Evolutionary conservation across 2,888 invertebrate genomes (phyloP).

Genomic region (Melipona beecheii): DNA sequence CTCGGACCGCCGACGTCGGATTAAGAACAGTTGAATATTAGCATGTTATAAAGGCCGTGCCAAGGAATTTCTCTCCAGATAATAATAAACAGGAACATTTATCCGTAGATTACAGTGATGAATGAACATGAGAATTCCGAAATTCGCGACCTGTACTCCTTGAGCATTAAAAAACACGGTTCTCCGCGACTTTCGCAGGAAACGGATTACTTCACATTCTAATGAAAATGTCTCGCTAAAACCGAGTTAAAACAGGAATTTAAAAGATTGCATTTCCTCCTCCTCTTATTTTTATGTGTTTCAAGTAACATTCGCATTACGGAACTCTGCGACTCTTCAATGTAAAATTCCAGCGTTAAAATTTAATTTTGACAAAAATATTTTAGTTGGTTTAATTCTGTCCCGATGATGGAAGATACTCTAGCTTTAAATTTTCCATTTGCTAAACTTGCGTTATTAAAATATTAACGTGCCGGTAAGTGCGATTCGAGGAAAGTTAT

Average conservation of each 20-base stretch:
- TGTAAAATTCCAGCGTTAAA: background rate
- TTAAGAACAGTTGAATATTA: slow-evolving; percentile 37
- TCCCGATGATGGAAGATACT: background rate
- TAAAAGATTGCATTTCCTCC: background rate
- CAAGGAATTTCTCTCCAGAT: background rate
- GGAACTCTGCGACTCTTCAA: background rate
- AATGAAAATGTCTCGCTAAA: slow-evolving; percentile 14
- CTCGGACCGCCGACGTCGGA: slow-evolving; percentile 17
- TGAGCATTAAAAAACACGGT: background rate
- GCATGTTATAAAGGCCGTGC: slow-evolving; percentile 2
- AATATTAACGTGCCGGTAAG: background rate
- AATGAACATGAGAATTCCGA: slow-evolving; percentile 3
- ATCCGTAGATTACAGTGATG: slow-evolving; percentile 7
- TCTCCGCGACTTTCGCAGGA: background rate
- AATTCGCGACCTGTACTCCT: background rate
- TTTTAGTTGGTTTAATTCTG: background rate
- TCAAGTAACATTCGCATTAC: background rate
- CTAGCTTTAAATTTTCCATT: background rate
- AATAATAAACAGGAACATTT: slow-evolving; percentile 26
- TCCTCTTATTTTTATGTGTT: background rate
- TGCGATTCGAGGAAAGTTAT: background rate
- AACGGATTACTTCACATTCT: slow-evolving; percentile 10
- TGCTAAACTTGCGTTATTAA: background rate
- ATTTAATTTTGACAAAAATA: background rate
- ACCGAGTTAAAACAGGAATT: slow-evolving; percentile 4